Evolutionary conservation across 2,888 invertebrate genomes (phyloP).

Genomic region (Tanypteryx hageni): DNA sequence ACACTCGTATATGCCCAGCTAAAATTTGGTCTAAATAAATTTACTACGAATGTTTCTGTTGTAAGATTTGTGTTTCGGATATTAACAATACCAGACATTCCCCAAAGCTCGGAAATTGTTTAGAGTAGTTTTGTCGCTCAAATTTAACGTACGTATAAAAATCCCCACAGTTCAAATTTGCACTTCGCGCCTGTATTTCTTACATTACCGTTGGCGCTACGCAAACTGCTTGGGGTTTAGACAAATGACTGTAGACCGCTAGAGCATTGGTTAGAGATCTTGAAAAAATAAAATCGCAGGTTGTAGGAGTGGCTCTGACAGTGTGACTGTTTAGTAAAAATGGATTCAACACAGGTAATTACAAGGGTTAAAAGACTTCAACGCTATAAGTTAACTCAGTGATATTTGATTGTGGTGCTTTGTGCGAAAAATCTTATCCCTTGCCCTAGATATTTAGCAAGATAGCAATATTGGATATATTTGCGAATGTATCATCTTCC

Average conservation of each 20-base stretch:
- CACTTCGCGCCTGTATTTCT: background rate
- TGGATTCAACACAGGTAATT: constrained; percentile 63
- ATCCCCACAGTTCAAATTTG: background rate
- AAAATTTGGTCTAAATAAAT: too few species aligned
- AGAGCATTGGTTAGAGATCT: background rate
- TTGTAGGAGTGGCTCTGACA: constrained; percentile 53
- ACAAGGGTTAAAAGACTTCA: background rate
- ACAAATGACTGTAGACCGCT: constrained; percentile 10
- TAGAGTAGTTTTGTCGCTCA: too few species aligned
- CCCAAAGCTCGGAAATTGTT: too few species aligned
- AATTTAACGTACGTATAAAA: too few species aligned
- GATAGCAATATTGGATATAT: too few species aligned
- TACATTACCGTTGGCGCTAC: background rate
- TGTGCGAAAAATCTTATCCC: background rate
- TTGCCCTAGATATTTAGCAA: too few species aligned
- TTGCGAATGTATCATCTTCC: too few species aligned
- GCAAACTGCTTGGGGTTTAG: background rate
- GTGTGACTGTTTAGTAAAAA: background rate
- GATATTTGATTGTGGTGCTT: background rate
- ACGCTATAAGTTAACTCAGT: background rate
- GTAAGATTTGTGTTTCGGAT: too few species aligned
- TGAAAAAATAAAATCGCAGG: constrained; percentile 50
- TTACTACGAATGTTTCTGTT: too few species aligned
- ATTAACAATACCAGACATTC: too few species aligned
- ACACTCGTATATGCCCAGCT: too few species aligned